These are phyloP conservation scores for Leptinotarsa defecta DNA, from an alignment of 1,140 invertebrate species.

Conservation along the genomic window DNA sequence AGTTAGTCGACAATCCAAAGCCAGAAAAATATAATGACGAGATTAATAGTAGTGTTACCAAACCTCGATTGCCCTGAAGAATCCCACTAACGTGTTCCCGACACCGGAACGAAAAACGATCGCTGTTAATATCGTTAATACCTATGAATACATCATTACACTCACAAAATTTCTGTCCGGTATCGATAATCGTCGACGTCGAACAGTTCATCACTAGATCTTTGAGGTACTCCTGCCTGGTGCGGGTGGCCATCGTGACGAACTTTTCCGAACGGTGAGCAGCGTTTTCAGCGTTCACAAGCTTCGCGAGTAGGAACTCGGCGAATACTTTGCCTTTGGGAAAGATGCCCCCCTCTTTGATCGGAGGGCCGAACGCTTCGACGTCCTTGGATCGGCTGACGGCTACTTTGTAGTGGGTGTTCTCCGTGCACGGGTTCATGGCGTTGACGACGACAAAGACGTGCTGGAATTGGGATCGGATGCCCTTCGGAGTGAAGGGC, in stretches of 20 bases:
- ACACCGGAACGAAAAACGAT: conserved; percentile 11
- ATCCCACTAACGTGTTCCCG: conserved; percentile 17
- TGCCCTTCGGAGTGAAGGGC: conserved; percentile 90
- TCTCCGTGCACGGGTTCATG: conserved; percentile 88
- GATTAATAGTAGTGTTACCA: no score
- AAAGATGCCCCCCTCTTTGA: conserved; percentile 82
- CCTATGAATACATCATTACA: conserved; percentile 26
- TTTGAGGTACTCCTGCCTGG: conserved; percentile 94
- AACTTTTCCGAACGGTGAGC: conserved; percentile 96
- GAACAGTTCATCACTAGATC: conserved; percentile 86
- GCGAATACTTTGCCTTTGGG: conserved; percentile 88
- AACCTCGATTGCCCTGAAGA: not conserved
- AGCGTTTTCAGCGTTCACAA: conserved; percentile 97
- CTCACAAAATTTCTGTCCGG: conserved; percentile 89
- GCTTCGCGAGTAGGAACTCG: conserved; percentile 93
- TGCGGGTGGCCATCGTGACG: conserved; percentile 94
- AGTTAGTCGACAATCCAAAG: no score
- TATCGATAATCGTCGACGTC: conserved; percentile 80
- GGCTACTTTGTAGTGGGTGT: conserved; percentile 87
- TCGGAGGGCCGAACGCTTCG: conserved; percentile 92
- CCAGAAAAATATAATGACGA: no score
- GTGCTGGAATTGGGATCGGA: conserved; percentile 95
- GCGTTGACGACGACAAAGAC: conserved; percentile 94
- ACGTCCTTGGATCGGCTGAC: conserved; percentile 95
- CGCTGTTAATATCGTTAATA: conserved; percentile 22